Conservation (phyloP, 1,140 invertebrate genomes). For the Conopomorpha cramerella region DNA sequence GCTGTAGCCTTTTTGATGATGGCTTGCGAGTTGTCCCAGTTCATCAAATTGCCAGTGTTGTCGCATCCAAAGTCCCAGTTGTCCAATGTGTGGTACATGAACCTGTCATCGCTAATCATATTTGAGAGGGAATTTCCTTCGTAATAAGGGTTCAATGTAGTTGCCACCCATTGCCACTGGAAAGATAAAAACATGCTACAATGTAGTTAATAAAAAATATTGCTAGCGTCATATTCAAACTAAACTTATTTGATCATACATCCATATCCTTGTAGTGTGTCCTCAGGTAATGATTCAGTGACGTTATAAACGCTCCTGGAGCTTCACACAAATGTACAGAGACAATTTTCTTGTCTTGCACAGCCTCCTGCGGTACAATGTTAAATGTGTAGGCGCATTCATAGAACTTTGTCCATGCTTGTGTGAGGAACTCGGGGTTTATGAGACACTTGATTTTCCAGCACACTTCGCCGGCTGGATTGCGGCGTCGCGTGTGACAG, state of each 20-base stretch:
- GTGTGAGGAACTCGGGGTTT: conserved; percentile 79
- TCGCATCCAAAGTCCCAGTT: conserved; percentile 89
- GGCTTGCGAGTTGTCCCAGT: conserved; percentile 67
- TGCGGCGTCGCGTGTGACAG: conserved; percentile 74
- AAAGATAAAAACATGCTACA: conserved; percentile 17
- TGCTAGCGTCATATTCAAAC: conserved; percentile 22
- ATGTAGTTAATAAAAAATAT: conserved; percentile 1
- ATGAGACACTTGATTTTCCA: conserved; percentile 63
- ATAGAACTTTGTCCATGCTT: conserved; percentile 87
- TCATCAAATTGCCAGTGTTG: conserved; percentile 82
- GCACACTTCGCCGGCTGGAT: conserved; percentile 69
- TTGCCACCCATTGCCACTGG: conserved; percentile 84
- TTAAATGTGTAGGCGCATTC: conserved; percentile 75
- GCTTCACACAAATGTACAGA: conserved; percentile 92
- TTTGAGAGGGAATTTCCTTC: conserved; percentile 76
- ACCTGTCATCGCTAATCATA: conserved; percentile 85
- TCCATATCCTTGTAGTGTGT: conserved; percentile 58
- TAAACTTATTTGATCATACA: conserved; percentile 33
- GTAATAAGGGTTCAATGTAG: conserved; percentile 89
- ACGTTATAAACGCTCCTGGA: conserved; percentile 89
- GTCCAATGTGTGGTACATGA: conserved; percentile 76
- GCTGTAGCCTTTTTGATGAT: conserved; percentile 54
- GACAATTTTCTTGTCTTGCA: conserved; percentile 58
- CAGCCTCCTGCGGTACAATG: conserved; percentile 60
- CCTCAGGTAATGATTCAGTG: conserved; percentile 85